A percentile compares a stretch with the other conserved stretches of the same genome.
These are phyloP conservation scores for Cryptotermes secundus DNA, from an alignment of 1,140 invertebrate genomes.

Conservation along the genomic window DNA sequence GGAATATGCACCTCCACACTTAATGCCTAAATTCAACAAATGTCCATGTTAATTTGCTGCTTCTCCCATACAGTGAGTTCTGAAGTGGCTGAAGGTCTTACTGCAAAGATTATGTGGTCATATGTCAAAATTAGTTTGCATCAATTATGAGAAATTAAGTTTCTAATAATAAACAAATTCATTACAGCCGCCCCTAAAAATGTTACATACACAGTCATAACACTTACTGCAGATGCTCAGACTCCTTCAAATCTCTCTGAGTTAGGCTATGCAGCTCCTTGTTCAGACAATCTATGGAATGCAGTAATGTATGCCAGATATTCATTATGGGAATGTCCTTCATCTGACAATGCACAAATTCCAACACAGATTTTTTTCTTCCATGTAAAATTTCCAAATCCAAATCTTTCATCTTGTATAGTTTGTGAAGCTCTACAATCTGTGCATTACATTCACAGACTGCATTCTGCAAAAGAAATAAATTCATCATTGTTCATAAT, in stretches of 20 bases:
- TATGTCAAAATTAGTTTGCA: neutral
- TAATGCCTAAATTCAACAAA: too few relatives aligned
- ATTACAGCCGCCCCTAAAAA: neutral
- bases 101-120: neutral
- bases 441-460: neutral
- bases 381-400: neutral
- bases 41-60: too few relatives aligned
- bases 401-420: neutral
- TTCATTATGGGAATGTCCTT: neutral
- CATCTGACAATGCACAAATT: neutral
- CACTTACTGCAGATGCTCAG: neutral
- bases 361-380: neutral
- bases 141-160: neutral
- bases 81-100: neutral
- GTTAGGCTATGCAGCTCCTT: neutral
- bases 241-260: neutral
- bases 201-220: neutral
- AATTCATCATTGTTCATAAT: neutral
- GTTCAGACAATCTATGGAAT: neutral
- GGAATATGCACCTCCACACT: too few relatives aligned
- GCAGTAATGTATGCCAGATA: neutral
- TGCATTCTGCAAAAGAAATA: neutral
- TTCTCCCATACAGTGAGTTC: neutral
- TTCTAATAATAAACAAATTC: neutral
- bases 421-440: neutral